Base-by-base conservation (phyloP, 2,797 vertebrate species). In the Gobio occitaniae region DNA sequence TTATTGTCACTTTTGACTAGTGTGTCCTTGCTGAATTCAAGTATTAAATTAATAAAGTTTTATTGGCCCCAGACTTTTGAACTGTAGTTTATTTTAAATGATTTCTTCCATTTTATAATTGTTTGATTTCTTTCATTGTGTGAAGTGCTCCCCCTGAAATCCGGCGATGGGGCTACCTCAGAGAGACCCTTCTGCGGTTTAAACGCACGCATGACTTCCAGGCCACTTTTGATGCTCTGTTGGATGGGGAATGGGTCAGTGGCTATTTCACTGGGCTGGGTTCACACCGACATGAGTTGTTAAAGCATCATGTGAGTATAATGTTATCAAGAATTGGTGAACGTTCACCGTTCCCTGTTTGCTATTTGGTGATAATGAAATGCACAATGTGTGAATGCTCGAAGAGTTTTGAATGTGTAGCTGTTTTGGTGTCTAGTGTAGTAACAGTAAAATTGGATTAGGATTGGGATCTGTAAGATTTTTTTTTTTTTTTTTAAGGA, bases 111-210 rank as follows among this genome's bases (percentile, higher is more conserved):
- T 68, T 44, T 29, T 44, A 44, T 21, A 16, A 10, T 72, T 4
- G 21, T 44, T 47, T 48, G 9, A 29, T 29, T 75, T 10, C 44
- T 74, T 74, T 38, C 68, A 21, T 36, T 36, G 83, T 6, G 76
- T 32, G 15, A 38, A 97, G 96, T 87, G 95, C 96, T 0, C 93
- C 94, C 32, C 97, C 97, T 54, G 96, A 96, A 83, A 94, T 98
- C 83, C 94, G 97, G 56, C 95, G 97, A 44, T 97, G 96, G 92
- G 96, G 97, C 48, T 96, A 97, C 91, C 95, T 98, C 77, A 95
- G 96, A 84, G 97, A 97, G 84, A 97, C 96, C 1, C 93, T 98
- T 91, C 91, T 97, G 84, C 94, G 96, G 11, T 98, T 97, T 91
- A 95, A 96, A 88, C 95, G 95, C 80, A 97, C 96, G 21, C 95